Percentiles rank a stretch among this genome's conserved stretches.
phyloP scores from a whole-genome alignment of 2,113 vertebrate species.

The Setophaga kirtlandii region DNA sequence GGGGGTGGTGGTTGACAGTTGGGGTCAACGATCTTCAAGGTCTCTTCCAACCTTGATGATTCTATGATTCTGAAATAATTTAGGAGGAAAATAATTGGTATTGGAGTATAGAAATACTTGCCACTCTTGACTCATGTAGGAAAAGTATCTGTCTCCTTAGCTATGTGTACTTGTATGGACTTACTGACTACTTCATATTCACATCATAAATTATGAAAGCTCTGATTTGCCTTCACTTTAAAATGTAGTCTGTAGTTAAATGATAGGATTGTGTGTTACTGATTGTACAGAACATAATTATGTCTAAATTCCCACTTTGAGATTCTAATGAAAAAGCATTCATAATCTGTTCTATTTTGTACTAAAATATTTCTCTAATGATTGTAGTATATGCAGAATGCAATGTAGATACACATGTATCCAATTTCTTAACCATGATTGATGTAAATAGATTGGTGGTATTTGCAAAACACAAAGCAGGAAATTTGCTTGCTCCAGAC shows the following conservation, averaged over 20 bases:
- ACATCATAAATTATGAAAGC: background rate
- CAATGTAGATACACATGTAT: background rate
- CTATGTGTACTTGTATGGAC: background rate
- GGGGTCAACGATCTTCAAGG: background rate
- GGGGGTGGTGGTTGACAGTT: background rate
- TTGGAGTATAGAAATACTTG: background rate
- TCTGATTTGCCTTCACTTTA: background rate
- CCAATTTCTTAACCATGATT: background rate
- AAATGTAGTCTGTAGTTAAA: background rate
- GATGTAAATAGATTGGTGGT: background rate
- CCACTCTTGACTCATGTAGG: background rate
- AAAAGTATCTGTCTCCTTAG: background rate
- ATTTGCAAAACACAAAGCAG: background rate
- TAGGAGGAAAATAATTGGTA: background rate
- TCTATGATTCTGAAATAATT: background rate
- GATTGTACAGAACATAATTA: background rate
- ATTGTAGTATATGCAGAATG: background rate
- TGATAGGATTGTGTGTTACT: background rate
- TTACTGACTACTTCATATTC: background rate
- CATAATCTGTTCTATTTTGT: background rate
- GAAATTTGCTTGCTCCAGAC: conserved; percentile 26
- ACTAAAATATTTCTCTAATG: conserved; percentile 6
- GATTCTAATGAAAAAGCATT: conserved; percentile 18
- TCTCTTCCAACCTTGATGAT: background rate
- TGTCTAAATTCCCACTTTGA: background rate